Percentiles rank a stretch among this genome's conserved stretches.
Conservation (phyloP, 2,113 vertebrate species). For the Petaurus breviceps region DNA sequence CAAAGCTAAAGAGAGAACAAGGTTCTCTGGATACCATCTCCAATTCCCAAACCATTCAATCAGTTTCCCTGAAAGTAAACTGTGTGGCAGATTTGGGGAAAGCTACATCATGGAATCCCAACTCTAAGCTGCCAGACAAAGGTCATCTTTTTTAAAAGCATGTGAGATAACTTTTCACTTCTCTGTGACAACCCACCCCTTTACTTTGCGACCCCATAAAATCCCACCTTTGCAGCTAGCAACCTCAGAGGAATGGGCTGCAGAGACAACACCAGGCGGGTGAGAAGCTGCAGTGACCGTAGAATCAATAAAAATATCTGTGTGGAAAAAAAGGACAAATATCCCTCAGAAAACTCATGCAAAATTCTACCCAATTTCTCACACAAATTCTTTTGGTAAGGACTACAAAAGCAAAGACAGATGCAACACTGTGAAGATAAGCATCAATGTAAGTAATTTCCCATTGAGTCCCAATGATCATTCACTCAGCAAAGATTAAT, state of each 20-base stretch:
- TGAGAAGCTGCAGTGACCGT: conserved; percentile 90
- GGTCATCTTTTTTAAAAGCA: background rate
- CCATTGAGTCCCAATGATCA: background rate
- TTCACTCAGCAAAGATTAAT: background rate
- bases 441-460: background rate
- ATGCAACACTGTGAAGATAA: background rate
- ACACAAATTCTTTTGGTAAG: background rate
- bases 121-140: background rate
- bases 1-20: background rate
- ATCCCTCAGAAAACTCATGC: background rate
- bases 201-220: background rate
- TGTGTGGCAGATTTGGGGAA: background rate
- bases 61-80: background rate
- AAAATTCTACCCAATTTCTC: background rate
- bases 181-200: background rate
- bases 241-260: conserved; percentile 93
- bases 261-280: conserved; percentile 93
- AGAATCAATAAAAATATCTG: conserved; percentile 94
- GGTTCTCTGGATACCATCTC: background rate
- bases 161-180: background rate
- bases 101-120: background rate
- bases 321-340: conserved; percentile 42
- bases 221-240: conserved; percentile 86
- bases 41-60: background rate
- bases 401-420: background rate